These are phyloP conservation scores for Plectropomus leopardus DNA, from an alignment of 2,113 vertebrate species.

Conservation along the genomic window DNA sequence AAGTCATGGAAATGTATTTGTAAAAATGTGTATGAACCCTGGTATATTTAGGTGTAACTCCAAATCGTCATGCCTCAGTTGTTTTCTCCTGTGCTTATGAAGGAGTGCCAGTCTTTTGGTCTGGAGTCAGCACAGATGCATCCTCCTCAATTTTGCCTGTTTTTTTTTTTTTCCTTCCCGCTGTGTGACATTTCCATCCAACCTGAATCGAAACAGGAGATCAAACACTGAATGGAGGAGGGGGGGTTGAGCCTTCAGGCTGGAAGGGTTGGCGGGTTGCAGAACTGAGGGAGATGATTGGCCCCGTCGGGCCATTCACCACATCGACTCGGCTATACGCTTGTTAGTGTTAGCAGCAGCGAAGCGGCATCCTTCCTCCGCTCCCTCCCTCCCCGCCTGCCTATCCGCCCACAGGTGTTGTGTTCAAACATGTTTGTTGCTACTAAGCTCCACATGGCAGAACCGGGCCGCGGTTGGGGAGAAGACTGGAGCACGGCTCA, in stretches of 20 bases:
- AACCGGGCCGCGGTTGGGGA: conserved; percentile 37
- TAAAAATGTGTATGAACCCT: no score
- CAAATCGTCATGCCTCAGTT: neutral
- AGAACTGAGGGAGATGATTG: conserved; percentile 67
- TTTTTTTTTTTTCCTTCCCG: conserved; percentile 19
- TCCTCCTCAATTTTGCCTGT: conserved; percentile 25
- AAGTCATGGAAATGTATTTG: no score
- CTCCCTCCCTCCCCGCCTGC: conserved; percentile 9
- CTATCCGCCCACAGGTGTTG: conserved; percentile 74
- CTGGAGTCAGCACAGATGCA: neutral
- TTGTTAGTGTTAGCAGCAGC: conserved; percentile 68
- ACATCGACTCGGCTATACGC: conserved; percentile 56
- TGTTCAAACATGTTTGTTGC: conserved; percentile 68
- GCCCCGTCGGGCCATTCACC: conserved; percentile 61
- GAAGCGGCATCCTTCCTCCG: neutral
- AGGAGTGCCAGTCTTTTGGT: neutral
- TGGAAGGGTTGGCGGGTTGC: conserved; percentile 39
- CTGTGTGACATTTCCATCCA: conserved; percentile 42
- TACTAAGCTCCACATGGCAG: conserved; percentile 51
- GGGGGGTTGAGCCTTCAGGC: conserved; percentile 22
- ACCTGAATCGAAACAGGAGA: conserved; percentile 57
- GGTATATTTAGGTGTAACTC: neutral
- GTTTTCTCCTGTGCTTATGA: neutral
- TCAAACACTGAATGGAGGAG: conserved; percentile 59
- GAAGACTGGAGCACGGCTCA: conserved; percentile 40